These are phyloP conservation scores for Pollenia amentaria DNA, from an alignment of 2,888 invertebrate genomes.

Conservation along the genomic window DNA sequence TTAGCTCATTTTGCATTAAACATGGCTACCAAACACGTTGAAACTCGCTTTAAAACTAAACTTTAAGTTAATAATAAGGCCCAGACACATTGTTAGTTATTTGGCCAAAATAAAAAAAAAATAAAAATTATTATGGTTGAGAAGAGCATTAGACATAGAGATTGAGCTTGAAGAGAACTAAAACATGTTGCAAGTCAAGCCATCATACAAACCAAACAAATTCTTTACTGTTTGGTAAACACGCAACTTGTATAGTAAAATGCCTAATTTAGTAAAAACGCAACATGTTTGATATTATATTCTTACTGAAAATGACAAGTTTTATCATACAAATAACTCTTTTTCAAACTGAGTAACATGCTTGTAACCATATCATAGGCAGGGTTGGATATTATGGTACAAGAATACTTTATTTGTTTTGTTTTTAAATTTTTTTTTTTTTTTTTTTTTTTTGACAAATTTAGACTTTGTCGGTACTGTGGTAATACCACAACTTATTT, in stretches of 20 bases:
- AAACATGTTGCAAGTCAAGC: constrained; percentile 2
- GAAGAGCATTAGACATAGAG: background rate
- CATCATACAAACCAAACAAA: constrained; percentile 19
- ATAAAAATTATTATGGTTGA: background rate
- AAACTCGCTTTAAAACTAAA: constrained; percentile 70
- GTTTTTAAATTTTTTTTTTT: too few relatives aligned
- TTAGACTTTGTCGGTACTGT: too few relatives aligned
- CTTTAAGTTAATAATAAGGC: constrained; percentile 51
- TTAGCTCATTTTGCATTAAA: background rate
- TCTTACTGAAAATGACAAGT: too few relatives aligned
- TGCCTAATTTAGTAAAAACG: background rate
- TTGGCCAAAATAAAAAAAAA: constrained; percentile 14
- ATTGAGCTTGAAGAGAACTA: constrained; percentile 10
- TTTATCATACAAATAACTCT: too few relatives aligned
- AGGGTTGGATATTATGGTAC: too few relatives aligned
- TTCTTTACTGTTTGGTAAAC: background rate
- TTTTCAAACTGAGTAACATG: too few relatives aligned
- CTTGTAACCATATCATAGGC: too few relatives aligned
- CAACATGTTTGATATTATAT: background rate
- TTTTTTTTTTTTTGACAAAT: too few relatives aligned
- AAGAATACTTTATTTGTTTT: too few relatives aligned
- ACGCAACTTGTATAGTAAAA: constrained; percentile 24
- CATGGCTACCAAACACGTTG: constrained; percentile 59
- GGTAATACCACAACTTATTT: too few relatives aligned
- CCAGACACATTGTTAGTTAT: constrained; percentile 54